Conservation (phyloP, 2,113 vertebrate species). For the Pedionomus torquatus region DNA sequence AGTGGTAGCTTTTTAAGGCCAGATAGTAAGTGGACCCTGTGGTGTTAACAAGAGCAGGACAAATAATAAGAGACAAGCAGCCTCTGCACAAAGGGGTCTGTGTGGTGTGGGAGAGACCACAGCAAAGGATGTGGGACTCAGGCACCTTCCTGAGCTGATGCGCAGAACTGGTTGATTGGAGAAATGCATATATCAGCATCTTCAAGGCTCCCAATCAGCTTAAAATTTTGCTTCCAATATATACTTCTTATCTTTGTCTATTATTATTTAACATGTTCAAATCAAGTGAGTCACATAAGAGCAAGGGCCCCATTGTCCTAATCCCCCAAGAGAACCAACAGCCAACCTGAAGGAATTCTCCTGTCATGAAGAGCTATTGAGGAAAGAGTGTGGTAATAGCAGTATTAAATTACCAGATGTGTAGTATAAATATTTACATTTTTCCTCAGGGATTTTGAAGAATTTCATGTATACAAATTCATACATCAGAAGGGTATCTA, state of each 20-base stretch:
- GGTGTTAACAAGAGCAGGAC: not conserved
- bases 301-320: not conserved
- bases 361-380: not conserved
- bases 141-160: not conserved
- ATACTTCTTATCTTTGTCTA: not conserved
- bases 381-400: not conserved
- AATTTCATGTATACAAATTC: not conserved
- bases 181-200: not conserved
- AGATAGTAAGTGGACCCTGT: not conserved
- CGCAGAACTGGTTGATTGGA: not conserved
- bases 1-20: not conserved
- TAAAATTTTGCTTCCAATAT: not conserved
- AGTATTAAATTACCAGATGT: not conserved
- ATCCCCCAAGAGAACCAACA: not conserved
- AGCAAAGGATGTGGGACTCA: not conserved
- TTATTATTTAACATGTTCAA: not conserved
- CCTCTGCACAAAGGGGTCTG: not conserved
- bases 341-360: not conserved
- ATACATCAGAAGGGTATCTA: not conserved
- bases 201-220: not conserved
- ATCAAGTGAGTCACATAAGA: not conserved
- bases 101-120: not conserved
- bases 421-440: not conserved
- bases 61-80: not conserved
- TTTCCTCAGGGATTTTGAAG: not conserved